Evolutionary conservation across 2,113 vertebrate species (phyloP).

Genomic region (Neodontobutis hainanensis): DNA sequence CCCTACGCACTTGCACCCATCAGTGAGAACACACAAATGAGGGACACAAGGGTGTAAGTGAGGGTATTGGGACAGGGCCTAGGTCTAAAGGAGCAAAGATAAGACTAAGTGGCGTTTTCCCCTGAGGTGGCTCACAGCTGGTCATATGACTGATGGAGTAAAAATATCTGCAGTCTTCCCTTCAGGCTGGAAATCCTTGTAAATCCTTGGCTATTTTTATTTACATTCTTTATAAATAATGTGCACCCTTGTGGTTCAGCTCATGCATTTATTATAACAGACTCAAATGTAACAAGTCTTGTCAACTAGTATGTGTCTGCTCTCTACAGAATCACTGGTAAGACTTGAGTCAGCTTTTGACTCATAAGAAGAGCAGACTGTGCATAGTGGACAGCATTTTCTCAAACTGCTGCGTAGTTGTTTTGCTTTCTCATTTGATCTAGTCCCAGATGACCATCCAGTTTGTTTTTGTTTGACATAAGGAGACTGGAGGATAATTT

Average conservation of each 20-base stretch:
- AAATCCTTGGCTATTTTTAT: background rate
- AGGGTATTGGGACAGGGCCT: too few species aligned
- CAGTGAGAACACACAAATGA: too few species aligned
- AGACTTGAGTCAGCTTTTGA: background rate
- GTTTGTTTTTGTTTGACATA: background rate
- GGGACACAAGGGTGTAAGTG: too few species aligned
- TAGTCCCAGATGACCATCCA: background rate
- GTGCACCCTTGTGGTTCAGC: background rate
- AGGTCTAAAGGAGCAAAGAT: too few species aligned
- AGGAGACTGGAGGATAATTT: background rate
- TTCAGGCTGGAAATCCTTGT: conserved; percentile 8
- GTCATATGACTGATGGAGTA: conserved; percentile 35
- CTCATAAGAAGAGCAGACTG: background rate
- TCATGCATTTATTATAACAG: background rate
- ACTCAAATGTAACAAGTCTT: background rate
- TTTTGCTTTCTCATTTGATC: background rate
- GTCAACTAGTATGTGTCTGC: background rate
- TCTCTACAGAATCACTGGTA: background rate
- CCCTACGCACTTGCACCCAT: too few species aligned
- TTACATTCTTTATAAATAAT: background rate
- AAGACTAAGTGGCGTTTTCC: conserved; percentile 1
- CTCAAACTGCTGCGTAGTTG: background rate
- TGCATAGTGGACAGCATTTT: too few species aligned
- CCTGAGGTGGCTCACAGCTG: conserved; percentile 16
- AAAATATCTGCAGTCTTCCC: conserved; percentile 34